Base-by-base conservation (phyloP, 1,140 invertebrate genomes). In the Hyles vespertilio region DNA sequence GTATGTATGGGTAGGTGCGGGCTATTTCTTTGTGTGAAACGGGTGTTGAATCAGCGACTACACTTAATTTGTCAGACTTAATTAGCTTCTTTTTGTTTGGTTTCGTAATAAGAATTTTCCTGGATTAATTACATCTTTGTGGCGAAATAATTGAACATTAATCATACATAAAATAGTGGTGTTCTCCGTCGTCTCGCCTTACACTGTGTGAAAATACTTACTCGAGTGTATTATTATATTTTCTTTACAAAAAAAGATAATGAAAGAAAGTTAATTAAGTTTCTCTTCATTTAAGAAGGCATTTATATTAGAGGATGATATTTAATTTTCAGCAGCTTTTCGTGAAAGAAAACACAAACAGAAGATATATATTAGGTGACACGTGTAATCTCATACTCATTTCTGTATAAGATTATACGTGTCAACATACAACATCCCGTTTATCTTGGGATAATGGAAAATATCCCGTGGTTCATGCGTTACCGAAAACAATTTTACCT, bases 401-500 rank as follows among this genome's bases (percentile, higher is more conserved):
- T 10, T 64, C 63, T 67, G 67, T 74, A 56, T 72, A 72, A 77
- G 78, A 81, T 81, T 81, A 81, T 68, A 63, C 59, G 56, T 72
- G 79, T 77, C 76, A 77, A 59, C 72, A 62, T 60, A 68, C 63
- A 74, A 60, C 65, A 59, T 51, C 46, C 56, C 70, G 64, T 69
- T 77, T 74, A 74, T 76, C 68, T 70, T 58, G 52, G 59, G 69
- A 66, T 69, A 76, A 74, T 67, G 64, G 65, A 59, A 62, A 62
- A 70, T 50, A 65, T 56, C 58, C 51, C 40, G 44, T 48, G 45
- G 60, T 48, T 50, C 43, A 58, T 49, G 59, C 54, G 40, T 44
- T 44, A 60, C 49, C 44, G 58, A 56, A 62, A 67, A 63, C 58
- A 67, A 63, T 63, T 63, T 63, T 57, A 53, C 57, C 52, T 59